A percentile compares a stretch with the other conserved stretches of the same genome.
These are phyloP conservation scores for Styela clava DNA, from an alignment of 23 tunicate species.

Conservation along the genomic window DNA sequence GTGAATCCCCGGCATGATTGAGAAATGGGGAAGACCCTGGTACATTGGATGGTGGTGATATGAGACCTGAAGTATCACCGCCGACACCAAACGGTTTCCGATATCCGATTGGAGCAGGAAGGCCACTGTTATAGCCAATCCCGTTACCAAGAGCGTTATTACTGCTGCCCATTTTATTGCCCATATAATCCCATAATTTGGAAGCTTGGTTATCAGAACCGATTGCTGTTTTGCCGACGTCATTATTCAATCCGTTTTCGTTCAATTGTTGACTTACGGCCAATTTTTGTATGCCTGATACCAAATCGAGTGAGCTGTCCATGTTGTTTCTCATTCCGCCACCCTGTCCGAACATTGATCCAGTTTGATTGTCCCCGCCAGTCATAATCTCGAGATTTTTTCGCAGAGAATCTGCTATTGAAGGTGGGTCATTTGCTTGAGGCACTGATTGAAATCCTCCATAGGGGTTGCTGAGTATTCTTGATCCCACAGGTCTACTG, in stretches of 20 bases:
- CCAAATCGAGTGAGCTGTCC: conserved; percentile 20
- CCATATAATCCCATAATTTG: conserved; percentile 30
- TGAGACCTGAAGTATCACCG: conserved; percentile 9
- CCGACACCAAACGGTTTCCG: conserved; percentile 48
- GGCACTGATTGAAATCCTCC: conserved; percentile 7
- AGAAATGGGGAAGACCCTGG: conserved; percentile 9
- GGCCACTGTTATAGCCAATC: neutral
- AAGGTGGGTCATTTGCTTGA: conserved; percentile 11
- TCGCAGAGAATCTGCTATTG: conserved; percentile 16
- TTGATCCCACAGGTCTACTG: conserved; percentile 13
- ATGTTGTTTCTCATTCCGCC: neutral
- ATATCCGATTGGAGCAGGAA: conserved; percentile 67
- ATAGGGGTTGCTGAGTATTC: conserved; percentile 9
- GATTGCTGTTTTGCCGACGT: neutral
- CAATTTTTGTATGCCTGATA: conserved; percentile 24
- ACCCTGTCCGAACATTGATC: conserved; percentile 20
- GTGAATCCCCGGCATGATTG: conserved; percentile 12
- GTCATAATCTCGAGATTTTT: conserved; percentile 30
- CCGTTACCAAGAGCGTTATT: conserved; percentile 2
- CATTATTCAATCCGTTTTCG: conserved; percentile 6
- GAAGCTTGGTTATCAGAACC: neutral
- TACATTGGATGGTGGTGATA: conserved; percentile 17
- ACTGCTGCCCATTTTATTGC: conserved; percentile 7
- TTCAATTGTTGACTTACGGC: conserved; percentile 18
- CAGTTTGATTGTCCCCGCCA: neutral